These are phyloP conservation scores for Zelostemma sp. DNA, from an alignment of 1,140 invertebrate species.

Conservation along the genomic window DNA sequence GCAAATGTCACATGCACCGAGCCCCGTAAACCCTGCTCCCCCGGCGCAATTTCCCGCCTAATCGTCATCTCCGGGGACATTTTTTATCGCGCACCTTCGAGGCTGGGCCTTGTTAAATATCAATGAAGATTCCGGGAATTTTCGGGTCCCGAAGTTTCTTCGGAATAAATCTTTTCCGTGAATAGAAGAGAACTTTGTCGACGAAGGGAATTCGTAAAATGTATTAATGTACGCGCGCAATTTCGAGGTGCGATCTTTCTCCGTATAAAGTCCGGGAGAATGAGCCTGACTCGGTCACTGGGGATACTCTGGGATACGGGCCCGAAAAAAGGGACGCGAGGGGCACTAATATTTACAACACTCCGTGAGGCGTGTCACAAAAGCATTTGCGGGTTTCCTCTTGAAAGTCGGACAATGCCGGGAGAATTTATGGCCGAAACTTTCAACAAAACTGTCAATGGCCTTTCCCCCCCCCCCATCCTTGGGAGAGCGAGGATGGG, in stretches of 20 bases:
- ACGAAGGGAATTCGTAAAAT: no score
- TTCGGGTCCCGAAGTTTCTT: no score
- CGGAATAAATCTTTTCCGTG: no score
- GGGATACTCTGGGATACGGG: background rate
- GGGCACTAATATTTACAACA: slow-evolving; percentile 45
- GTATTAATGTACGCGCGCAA: no score
- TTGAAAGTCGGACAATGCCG: slow-evolving; percentile 67
- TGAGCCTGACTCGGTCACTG: slow-evolving; percentile 9
- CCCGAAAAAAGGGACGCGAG: slow-evolving; percentile 32
- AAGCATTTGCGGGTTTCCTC: slow-evolving; percentile 68
- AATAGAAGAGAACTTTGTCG: no score
- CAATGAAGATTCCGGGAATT: slow-evolving; percentile 17
- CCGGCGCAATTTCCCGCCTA: no score
- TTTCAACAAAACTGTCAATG: slow-evolving; percentile 71
- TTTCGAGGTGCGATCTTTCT: slow-evolving; percentile 19
- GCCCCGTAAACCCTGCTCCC: no score
- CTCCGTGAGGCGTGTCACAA: slow-evolving; percentile 64
- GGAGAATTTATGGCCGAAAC: slow-evolving; percentile 66
- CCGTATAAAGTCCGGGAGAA: slow-evolving; percentile 1
- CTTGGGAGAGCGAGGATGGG: background rate
- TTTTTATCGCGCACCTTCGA: no score
- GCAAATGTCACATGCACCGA: slow-evolving; percentile 37
- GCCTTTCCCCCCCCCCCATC: slow-evolving; percentile 16
- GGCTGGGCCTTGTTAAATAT: no score
- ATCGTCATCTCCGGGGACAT: no score